Base-by-base conservation (phyloP, 1,140 invertebrate species). In the Leptopilina boulardi region DNA sequence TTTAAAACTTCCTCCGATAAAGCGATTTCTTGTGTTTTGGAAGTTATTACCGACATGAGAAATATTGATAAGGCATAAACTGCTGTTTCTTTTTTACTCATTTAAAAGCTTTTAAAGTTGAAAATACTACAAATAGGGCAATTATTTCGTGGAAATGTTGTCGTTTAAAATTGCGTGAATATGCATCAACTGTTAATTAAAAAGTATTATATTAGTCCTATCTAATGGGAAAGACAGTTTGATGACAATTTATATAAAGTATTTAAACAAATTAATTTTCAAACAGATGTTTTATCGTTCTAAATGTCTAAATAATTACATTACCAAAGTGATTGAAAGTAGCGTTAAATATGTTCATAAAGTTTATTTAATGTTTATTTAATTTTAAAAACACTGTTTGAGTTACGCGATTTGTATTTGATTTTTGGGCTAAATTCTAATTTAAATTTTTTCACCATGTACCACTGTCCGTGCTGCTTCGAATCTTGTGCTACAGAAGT, bases 1-100 rank as follows among this genome's bases (percentile, higher is more conserved):
- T 76, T 79, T 44, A 11, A 3, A 4, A 79, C 77, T 8, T 34
- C 75, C 13, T 44, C 10, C 9, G 77, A 75, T 44, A 42, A 23
- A 38, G 13, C 47, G 9, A 71, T 71, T 19, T 21, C 41, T 5
- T n/a, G 8, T 23, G 66, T 75, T 44, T n/a, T 38, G 15, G 56
- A 54, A 74, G 5, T 74, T 2, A 13, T 59, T 0, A 74, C 42
- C n/a, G 72, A 74, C 15, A 56, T 74, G 2, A 26, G 9, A 34
- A 30, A 34, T 34, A 0, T 5, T 9, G 18, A 0, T 34, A 3
- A 26, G 15, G 15, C 19, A 23, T 23, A 23, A 51, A 73, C 1
- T n/a, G 30, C 18, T 71, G 38, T 10, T 23, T 30, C 70, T 38
- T 4, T 23, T 70, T 21, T 23, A 70, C 4, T 70, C 21, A 23